Evolutionary conservation across 2,797 vertebrate species (phyloP).

Genomic region (Micropoecilia bifurca): DNA sequence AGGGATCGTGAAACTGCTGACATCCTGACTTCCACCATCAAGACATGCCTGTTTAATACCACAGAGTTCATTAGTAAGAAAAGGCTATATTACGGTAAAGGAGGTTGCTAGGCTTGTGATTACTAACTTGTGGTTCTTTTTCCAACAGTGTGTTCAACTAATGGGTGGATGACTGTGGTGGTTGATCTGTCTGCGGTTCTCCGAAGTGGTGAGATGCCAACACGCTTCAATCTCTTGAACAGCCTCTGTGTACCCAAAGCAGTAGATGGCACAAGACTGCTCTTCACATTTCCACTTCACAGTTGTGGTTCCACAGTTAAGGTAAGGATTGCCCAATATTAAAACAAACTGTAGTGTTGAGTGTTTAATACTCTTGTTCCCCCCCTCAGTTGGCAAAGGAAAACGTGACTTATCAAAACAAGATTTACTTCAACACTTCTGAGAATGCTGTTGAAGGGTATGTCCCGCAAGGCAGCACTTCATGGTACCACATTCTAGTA

Average conservation of each 20-base stretch:
- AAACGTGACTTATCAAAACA: constrained; percentile 82
- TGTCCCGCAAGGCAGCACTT: not conserved
- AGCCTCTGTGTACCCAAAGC: constrained; percentile 76
- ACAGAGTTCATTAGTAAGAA: constrained; percentile 79
- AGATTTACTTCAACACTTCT: constrained; percentile 67
- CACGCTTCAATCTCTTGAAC: constrained; percentile 69
- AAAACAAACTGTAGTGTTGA: no score
- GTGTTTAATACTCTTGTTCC: not conserved
- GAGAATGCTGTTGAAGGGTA: constrained; percentile 75
- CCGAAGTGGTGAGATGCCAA: constrained; percentile 57
- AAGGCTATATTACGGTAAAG: accelerated
- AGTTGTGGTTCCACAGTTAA: constrained; percentile 77
- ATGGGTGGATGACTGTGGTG: constrained; percentile 77
- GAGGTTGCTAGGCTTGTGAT: not conserved
- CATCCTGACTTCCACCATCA: constrained; percentile 52
- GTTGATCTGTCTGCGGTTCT: constrained; percentile 65
- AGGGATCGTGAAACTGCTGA: constrained; percentile 66
- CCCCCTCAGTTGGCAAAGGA: constrained; percentile 66
- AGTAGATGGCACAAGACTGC: constrained; percentile 62
- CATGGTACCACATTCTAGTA: not conserved
- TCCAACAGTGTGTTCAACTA: constrained; percentile 79
- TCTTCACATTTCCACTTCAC: constrained; percentile 81
- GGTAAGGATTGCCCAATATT: constrained; percentile 39
- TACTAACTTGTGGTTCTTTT: not conserved
- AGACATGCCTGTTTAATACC: constrained; percentile 74